Evolutionary conservation across 92 coral and sea anemone genomes (phyloP).

Genomic region (Epizoanthus ramosus): DNA sequence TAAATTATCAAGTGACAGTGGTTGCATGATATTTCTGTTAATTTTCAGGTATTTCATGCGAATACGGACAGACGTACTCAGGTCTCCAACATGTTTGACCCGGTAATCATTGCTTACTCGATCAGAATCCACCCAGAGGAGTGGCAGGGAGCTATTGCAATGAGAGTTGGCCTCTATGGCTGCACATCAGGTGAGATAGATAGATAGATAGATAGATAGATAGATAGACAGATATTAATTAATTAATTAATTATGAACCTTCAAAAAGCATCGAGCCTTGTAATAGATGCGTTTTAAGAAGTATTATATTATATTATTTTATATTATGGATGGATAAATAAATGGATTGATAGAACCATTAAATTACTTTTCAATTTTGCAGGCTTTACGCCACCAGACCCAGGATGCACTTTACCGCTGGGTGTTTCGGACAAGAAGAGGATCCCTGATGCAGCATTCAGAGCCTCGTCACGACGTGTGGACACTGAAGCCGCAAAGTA

Average conservation of each 20-base stretch:
- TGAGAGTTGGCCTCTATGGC: conserved; percentile 33
- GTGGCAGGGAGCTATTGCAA: conserved; percentile 20
- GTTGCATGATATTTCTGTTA: not conserved
- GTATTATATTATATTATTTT: too few relatives aligned
- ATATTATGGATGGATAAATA: not conserved
- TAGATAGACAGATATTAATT: not conserved
- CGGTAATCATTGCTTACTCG: conserved; percentile 20
- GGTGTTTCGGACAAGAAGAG: conserved; percentile 22
- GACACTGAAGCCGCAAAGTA: conserved; percentile 29
- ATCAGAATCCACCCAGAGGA: conserved; percentile 28
- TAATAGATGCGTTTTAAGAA: too few relatives aligned
- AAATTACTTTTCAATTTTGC: not conserved
- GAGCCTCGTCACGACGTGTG: conserved; percentile 20
- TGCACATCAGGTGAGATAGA: conserved; percentile 33
- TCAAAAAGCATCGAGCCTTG: too few relatives aligned
- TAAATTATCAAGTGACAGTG: not conserved
- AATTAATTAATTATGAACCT: too few relatives aligned
- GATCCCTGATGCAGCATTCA: conserved; percentile 24
- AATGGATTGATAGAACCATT: not conserved
- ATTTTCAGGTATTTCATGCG: not conserved
- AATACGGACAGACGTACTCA: conserved; percentile 27
- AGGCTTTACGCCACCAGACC: conserved; percentile 35
- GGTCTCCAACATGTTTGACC: conserved; percentile 21
- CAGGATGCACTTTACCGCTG: conserved; percentile 40
- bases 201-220: not conserved